Percentiles rank a stretch among this genome's conserved stretches.
phyloP scores from a whole-genome alignment of 2,888 invertebrate genomes.

The Cartodere bifasciata region DNA sequence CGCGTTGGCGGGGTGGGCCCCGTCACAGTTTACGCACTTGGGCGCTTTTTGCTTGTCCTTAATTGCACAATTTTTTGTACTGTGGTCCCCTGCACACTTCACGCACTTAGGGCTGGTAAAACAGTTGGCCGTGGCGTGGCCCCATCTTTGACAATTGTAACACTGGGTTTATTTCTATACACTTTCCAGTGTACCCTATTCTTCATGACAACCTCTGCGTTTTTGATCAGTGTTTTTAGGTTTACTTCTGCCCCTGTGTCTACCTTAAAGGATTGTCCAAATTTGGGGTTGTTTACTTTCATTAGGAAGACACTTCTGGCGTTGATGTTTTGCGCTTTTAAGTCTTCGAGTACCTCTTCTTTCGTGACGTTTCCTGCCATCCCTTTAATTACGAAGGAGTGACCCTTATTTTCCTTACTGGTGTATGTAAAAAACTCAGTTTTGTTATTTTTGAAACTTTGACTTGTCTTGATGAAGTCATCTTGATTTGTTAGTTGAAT shows the following conservation, averaged over 20 bases:
- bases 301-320: background rate
- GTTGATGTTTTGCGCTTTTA: background rate
- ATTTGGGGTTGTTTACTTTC: slow-evolving; percentile 1
- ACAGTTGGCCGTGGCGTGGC: slow-evolving; percentile 4
- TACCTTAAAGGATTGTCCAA: background rate
- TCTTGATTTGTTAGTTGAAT: too few relatives aligned
- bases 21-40: background rate
- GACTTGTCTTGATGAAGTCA: too few relatives aligned
- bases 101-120: background rate
- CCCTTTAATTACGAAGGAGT: slow-evolving; percentile 2
- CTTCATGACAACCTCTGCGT: background rate
- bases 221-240: background rate
- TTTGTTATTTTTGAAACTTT: too few relatives aligned
- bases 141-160: slow-evolving; percentile 3
- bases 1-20: background rate
- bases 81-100: slow-evolving; percentile 2
- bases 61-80: background rate
- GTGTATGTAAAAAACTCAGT: slow-evolving; percentile 3
- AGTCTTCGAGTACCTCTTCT: background rate
- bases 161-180: slow-evolving; percentile 2
- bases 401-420: background rate
- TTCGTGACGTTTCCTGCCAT: background rate
- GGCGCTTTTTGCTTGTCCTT: slow-evolving; percentile 1
- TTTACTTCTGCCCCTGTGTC: background rate
- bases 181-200: background rate